phyloP scores from a whole-genome alignment of 2,888 invertebrate genomes.

The Bhutanitis thaidina region DNA sequence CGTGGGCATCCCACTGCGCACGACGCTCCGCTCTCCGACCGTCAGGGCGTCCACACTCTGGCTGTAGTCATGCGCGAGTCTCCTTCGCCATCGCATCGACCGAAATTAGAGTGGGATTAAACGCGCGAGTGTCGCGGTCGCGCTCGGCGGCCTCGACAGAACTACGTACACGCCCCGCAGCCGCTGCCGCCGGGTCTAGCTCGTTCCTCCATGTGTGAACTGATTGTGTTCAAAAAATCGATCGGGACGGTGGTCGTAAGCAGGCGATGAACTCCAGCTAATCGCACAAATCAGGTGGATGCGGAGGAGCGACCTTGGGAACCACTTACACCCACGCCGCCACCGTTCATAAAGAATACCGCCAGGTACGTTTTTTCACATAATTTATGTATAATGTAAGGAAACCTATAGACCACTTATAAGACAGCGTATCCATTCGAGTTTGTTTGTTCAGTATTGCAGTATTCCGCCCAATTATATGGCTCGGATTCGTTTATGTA shows the following conservation, averaged over 20 bases:
- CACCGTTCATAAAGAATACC: conserved; percentile 37
- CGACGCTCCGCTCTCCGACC: conserved; percentile 31
- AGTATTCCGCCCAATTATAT: conserved; percentile 35
- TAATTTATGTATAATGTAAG: conserved; percentile 2
- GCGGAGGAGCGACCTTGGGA: conserved; percentile 41
- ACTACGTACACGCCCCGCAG: conserved; percentile 42
- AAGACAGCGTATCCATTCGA: neutral
- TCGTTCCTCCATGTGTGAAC: conserved; percentile 47
- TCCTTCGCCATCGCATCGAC: conserved; percentile 56
- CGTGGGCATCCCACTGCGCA: conserved; percentile 42
- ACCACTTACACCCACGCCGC: conserved; percentile 39
- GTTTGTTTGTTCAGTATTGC: conserved; percentile 28
- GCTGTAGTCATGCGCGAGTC: conserved; percentile 62
- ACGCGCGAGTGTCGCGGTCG: conserved; percentile 73
- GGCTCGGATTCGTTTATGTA: conserved; percentile 45
- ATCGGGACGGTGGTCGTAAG: conserved; percentile 39
- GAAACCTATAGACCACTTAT: neutral
- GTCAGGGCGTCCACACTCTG: conserved; percentile 44
- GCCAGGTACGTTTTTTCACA: conserved; percentile 35
- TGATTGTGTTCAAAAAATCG: conserved; percentile 38
- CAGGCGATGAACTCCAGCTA: conserved; percentile 49
- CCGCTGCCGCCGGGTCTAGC: conserved; percentile 46
- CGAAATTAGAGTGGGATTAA: conserved; percentile 46
- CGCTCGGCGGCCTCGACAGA: conserved; percentile 48
- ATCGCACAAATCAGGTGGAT: conserved; percentile 37